phyloP scores from a whole-genome alignment of 1,140 invertebrate species.

The Uloborus diversus region DNA sequence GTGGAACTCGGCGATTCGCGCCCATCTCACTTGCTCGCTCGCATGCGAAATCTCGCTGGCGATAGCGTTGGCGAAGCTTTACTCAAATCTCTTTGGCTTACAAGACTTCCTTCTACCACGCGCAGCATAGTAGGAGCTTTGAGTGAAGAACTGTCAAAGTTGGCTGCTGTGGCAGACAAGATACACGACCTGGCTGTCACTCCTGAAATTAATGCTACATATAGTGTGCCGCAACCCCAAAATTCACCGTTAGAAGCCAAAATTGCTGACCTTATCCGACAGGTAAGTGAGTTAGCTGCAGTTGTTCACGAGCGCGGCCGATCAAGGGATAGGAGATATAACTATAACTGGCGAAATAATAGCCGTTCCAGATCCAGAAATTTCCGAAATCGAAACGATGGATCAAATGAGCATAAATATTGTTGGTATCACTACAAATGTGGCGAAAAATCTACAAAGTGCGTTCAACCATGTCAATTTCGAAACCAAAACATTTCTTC shows the following conservation, averaged over 20 bases:
- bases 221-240: background rate
- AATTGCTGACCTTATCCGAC: background rate
- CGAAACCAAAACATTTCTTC: background rate
- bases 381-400: background rate
- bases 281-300: background rate
- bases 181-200: background rate
- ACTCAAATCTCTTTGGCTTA: background rate
- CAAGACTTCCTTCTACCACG: background rate
- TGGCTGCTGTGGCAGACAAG: background rate
- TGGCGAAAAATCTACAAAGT: constrained; percentile 38
- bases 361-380: background rate
- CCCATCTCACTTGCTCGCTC: background rate
- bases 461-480: too few species aligned
- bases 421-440: constrained; percentile 23
- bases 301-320: background rate
- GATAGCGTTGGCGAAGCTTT: constrained; percentile 53
- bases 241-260: background rate
- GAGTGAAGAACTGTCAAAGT: background rate
- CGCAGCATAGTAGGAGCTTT: background rate
- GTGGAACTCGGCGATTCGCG: background rate
- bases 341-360: background rate
- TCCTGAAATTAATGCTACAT: background rate
- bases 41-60: background rate
- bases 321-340: background rate
- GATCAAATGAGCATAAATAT: background rate